A percentile compares a stretch with the other conserved stretches of the same genome.
phyloP scores from a whole-genome alignment of 2,113 vertebrate species.

The Vidua chalybeata region DNA sequence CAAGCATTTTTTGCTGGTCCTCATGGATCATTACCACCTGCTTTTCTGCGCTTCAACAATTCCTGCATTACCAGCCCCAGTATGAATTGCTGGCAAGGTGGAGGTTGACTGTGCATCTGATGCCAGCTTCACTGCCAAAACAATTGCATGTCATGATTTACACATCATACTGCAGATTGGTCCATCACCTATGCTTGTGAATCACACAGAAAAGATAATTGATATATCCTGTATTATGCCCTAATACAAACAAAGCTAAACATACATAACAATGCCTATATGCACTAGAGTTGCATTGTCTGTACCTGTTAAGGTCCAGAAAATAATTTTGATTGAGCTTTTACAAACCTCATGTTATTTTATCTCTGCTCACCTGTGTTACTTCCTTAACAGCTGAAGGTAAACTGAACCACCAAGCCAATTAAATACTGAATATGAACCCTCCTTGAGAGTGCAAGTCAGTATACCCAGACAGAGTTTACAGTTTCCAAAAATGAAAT shows the following conservation, averaged over 20 bases:
- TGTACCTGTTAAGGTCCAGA: background rate
- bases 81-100: background rate
- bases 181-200: background rate
- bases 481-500: background rate
- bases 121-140: background rate
- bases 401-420: background rate
- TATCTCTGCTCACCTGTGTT: background rate
- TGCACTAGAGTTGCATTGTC: background rate
- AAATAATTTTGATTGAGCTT: background rate
- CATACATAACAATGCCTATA: background rate
- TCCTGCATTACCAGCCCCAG: background rate
- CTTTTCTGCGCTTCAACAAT: background rate
- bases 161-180: background rate
- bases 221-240: background rate
- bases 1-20: fast-evolving
- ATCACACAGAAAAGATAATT: background rate
- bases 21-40: background rate
- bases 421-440: background rate
- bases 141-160: background rate
- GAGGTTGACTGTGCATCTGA: background rate
- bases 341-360: background rate
- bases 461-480: background rate
- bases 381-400: background rate
- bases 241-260: background rate
- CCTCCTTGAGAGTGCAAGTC: background rate